Evolutionary conservation across 2,888 invertebrate species (phyloP).

Genomic region (Adelognathus sp.): DNA sequence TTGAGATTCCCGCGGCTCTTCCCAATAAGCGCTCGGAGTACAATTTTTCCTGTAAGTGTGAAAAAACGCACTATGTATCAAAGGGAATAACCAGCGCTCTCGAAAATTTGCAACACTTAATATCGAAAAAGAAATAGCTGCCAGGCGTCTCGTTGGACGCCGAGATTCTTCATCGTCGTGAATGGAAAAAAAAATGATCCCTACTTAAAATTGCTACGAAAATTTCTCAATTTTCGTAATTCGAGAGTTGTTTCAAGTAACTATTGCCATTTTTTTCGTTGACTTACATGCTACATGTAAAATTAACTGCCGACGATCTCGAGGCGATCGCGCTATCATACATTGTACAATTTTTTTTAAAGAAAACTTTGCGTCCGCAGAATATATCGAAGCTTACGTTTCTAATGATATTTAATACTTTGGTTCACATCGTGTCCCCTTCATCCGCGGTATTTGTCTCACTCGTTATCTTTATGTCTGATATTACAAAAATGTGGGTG

Average conservation of each 20-base stretch:
- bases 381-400: constrained; percentile 54
- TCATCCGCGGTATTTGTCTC: constrained; percentile 15
- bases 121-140: constrained; percentile 15
- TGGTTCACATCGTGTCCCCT: constrained; percentile 67
- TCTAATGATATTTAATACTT: constrained; percentile 72
- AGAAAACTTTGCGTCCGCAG: constrained; percentile 1
- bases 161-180: neutral
- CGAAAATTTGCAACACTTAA: neutral
- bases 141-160: neutral
- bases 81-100: neutral
- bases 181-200: neutral
- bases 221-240: neutral
- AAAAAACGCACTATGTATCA: neutral
- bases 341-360: constrained; percentile 33
- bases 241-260: neutral
- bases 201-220: neutral
- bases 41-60: neutral
- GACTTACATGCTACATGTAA: constrained; percentile 17
- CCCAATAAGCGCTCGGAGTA: neutral
- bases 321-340: constrained; percentile 13
- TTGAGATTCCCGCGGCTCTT: neutral
- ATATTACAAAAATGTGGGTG: constrained; percentile 11
- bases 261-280: neutral
- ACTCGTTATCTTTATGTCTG: constrained; percentile 17
- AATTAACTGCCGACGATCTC: constrained; percentile 32